Evolutionary conservation across 2,113 vertebrate genomes (phyloP).

Genomic region (Eleginops maclovinus): DNA sequence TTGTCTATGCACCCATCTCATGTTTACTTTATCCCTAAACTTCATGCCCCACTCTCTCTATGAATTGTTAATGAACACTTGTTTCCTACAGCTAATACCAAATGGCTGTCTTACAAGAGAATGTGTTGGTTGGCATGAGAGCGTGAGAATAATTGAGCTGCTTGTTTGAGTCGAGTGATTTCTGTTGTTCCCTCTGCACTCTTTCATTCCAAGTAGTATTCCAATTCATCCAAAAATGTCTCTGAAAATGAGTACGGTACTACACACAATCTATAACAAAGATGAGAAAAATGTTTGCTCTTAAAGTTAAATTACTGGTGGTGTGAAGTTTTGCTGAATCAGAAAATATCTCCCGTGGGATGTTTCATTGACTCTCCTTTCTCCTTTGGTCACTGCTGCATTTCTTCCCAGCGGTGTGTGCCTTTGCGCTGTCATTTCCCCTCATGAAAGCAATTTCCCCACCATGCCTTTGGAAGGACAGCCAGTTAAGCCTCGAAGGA

Average conservation of each 20-base stretch:
- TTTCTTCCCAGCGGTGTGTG: slow-evolving; percentile 37
- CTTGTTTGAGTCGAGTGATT: slow-evolving; percentile 1
- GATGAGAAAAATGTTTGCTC: neutral
- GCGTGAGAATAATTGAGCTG: too few relatives aligned
- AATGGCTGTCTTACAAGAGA: slow-evolving; percentile 3
- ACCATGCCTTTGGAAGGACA: slow-evolving; percentile 60
- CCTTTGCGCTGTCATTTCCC: slow-evolving; percentile 70
- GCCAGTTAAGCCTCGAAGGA: slow-evolving; percentile 58
- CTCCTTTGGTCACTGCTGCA: slow-evolving; percentile 54
- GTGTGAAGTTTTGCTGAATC: slow-evolving; percentile 53
- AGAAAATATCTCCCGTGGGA: slow-evolving; percentile 54
- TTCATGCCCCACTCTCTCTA: neutral
- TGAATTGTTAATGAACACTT: slow-evolving; percentile 41
- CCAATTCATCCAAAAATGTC: neutral
- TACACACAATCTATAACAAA: slow-evolving; percentile 11
- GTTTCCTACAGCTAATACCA: slow-evolving; percentile 4
- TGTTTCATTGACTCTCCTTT: slow-evolving; percentile 65
- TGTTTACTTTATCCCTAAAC: slow-evolving; percentile 31
- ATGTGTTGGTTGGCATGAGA: neutral
- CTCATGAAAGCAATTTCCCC: slow-evolving; percentile 73
- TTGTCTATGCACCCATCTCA: slow-evolving; percentile 12
- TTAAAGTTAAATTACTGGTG: slow-evolving; percentile 41
- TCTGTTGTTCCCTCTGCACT: neutral
- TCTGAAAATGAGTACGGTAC: neutral
- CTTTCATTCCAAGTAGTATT: neutral